phyloP scores from a whole-genome alignment of 2,888 invertebrate genomes.

The Tinea semifulvella region DNA sequence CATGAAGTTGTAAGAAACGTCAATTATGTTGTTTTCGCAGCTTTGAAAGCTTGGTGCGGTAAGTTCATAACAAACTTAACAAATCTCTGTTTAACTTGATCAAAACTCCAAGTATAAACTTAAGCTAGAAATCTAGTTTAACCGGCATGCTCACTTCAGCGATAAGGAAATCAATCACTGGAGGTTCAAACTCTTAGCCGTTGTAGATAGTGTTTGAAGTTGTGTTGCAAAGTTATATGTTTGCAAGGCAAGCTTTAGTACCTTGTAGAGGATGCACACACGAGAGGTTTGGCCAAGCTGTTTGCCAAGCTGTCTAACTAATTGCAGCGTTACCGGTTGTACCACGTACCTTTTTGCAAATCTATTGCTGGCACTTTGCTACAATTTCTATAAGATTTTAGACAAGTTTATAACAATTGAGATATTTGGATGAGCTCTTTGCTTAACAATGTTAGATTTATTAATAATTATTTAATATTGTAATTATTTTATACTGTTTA shows the following conservation, averaged over 20 bases:
- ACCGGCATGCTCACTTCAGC: slow-evolving; percentile 6
- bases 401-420: too few relatives aligned
- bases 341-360: slow-evolving; percentile 4
- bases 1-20: too few relatives aligned
- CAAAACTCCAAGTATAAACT: neutral
- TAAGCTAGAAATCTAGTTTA: neutral
- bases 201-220: slow-evolving; percentile 8
- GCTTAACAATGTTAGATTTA: too few relatives aligned
- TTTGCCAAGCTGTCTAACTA: slow-evolving; percentile 51
- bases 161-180: slow-evolving; percentile 12
- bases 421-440: too few relatives aligned
- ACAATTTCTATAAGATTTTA: too few relatives aligned
- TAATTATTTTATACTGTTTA: too few relatives aligned
- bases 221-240: slow-evolving; percentile 8
- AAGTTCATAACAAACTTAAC: too few relatives aligned
- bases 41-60: too few relatives aligned
- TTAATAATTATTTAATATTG: too few relatives aligned
- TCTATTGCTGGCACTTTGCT: neutral
- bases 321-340: slow-evolving; percentile 35
- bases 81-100: neutral
- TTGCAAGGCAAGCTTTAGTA: slow-evolving; percentile 2
- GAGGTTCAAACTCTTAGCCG: slow-evolving; percentile 9
- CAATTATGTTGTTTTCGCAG: too few relatives aligned
- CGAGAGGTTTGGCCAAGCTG: slow-evolving; percentile 23
- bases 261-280: neutral